A percentile compares a stretch with the other conserved stretches of the same genome.
phyloP scores from a whole-genome alignment of 2,888 invertebrate species.

The Dryobotodes eremita region DNA sequence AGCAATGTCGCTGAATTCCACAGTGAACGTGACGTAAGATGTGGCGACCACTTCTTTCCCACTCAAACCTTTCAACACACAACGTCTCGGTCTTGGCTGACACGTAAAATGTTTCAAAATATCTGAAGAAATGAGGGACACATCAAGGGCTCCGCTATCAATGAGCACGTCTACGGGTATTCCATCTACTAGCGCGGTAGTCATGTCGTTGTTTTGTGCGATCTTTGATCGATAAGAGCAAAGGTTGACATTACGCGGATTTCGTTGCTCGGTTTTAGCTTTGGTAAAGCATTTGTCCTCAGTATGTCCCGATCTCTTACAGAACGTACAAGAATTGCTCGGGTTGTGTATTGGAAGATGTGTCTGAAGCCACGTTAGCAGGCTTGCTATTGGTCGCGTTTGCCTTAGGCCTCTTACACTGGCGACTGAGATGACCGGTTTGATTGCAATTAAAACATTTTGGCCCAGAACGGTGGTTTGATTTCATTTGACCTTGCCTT shows the following conservation, averaged over 20 bases:
- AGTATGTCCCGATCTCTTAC: too few species aligned
- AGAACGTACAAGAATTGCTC: not conserved
- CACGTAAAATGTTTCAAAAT: slow-evolving; percentile 11
- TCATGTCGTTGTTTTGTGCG: not conserved
- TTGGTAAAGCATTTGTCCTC: too few species aligned
- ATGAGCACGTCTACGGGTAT: slow-evolving; percentile 61
- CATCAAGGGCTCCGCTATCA: slow-evolving; percentile 58
- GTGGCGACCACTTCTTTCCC: not conserved
- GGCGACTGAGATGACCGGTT: not conserved
- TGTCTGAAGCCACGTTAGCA: slow-evolving; percentile 5
- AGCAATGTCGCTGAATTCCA: slow-evolving; percentile 18
- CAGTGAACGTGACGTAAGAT: too few species aligned
- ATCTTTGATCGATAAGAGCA: slow-evolving; percentile 1
- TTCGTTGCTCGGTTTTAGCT: not conserved
- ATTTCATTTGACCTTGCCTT: not conserved
- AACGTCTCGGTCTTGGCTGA: not conserved
- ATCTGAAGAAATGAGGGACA: slow-evolving; percentile 49
- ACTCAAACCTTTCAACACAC: slow-evolving; percentile 11
- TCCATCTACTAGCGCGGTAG: slow-evolving; percentile 35
- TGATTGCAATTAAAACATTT: slow-evolving; percentile 6
- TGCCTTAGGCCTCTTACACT: not conserved
- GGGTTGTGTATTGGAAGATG: not conserved
- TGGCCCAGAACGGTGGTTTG: not conserved
- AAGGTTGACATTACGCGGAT: slow-evolving; percentile 8
- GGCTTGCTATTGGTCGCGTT: not conserved